Evolutionary conservation across 2,888 invertebrate species (phyloP), one percentile per base, ranked within the genome.

Genomic region (Coelinius sp.): DNA sequence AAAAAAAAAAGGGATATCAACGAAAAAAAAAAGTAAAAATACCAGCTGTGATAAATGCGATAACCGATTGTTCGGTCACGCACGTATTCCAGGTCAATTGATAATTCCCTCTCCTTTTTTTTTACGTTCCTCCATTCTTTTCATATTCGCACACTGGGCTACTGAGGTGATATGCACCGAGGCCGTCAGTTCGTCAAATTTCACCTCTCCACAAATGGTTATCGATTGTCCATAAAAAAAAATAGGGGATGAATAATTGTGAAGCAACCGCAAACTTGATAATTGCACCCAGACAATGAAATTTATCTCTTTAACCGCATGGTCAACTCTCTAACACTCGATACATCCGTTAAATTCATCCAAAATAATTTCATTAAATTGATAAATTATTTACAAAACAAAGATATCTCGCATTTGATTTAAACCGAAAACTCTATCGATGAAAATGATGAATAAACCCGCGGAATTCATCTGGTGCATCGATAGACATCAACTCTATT

Each of bases 31-130:
- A 14, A 24, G 24, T 5, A 44, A 35, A 59, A 35, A 59, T 8
- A 49, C 46, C 46, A 35, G 59, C 63, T 52, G 63, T 63, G 46
- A 69, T 68, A 69, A 63, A 69, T 62, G 62, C 46, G 49, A 31
- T 63, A 63, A 38, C 64, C 64, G 63, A 70, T 70, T 38, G 64
- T 14, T 31, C 17, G 41, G 38, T 64, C 70, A 70, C 70, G 59
- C 64, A 63, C n/a, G 41, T 38, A 38, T 63, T 70, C 63, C 38
- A 49, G 70, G 70, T 63, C 64, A 70, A 46, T 70, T 59, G 35
- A 52, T 70, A 70, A 70, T 70, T 63, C 63, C 49, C 35, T 24
- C 35, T 53, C 49, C 52, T 64, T 70, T 38, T 22, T 49, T 25
- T 22, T 49, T 49, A 2, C n/a, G n/a, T n/a, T n/a, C n/a, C 20